Evolutionary conservation across 2,888 invertebrate genomes (phyloP).

Genomic region (Nemapogon koenigi): DNA sequence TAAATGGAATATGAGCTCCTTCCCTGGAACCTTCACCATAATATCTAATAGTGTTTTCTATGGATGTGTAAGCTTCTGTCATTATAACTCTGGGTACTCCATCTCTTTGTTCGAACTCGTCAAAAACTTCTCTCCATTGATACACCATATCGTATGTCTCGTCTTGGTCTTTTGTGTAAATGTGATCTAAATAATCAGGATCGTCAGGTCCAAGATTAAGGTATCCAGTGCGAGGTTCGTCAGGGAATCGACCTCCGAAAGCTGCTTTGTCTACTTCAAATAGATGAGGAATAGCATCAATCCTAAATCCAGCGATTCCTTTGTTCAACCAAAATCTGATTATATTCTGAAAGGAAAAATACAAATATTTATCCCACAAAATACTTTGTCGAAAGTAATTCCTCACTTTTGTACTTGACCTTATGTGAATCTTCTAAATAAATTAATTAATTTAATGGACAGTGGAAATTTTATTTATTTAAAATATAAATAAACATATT

Average conservation of each 20-base stretch:
- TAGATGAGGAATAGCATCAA: slow-evolving; percentile 76
- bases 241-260: slow-evolving; percentile 44
- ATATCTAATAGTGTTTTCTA: slow-evolving; percentile 67
- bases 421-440: too few relatives aligned
- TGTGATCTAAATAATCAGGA: slow-evolving; percentile 66
- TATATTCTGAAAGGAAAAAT: slow-evolving; percentile 63
- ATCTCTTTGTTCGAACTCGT: slow-evolving; percentile 57
- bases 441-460: too few relatives aligned
- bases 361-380: too few relatives aligned
- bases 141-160: slow-evolving; percentile 71
- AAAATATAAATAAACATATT: too few relatives aligned
- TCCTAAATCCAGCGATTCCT: slow-evolving; percentile 87
- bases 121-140: slow-evolving; percentile 68
- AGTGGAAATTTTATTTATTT: too few relatives aligned
- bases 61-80: slow-evolving; percentile 75
- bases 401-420: too few relatives aligned
- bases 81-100: slow-evolving; percentile 69
- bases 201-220: slow-evolving; percentile 43
- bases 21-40: slow-evolving; percentile 63
- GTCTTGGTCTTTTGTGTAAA: slow-evolving; percentile 67
- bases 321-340: slow-evolving; percentile 82
- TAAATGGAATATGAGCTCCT: slow-evolving; percentile 80
- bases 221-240: slow-evolving; percentile 61
- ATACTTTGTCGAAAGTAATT: too few relatives aligned
- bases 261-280: slow-evolving; percentile 62